phyloP scores from a whole-genome alignment of 2,113 vertebrate genomes.

The Bujurquina vittata region DNA sequence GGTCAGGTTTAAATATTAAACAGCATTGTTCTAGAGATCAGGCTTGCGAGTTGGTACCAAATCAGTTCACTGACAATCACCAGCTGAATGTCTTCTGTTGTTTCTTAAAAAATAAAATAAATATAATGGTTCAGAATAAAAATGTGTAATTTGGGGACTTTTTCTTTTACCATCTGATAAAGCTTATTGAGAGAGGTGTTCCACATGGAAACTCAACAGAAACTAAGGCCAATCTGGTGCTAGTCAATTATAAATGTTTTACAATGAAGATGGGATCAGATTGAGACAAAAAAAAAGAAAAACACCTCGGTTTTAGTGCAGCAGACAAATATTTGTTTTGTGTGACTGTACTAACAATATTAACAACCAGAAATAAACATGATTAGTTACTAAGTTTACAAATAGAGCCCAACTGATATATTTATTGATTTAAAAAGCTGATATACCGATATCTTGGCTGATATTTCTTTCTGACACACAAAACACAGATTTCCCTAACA shows the following conservation, averaged over 20 bases:
- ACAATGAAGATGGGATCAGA: not conserved
- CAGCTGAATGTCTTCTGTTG: not conserved
- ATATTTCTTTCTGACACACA: not conserved
- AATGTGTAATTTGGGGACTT: not conserved
- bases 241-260: not conserved
- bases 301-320: slow-evolving; percentile 45
- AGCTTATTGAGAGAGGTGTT: slow-evolving; percentile 14
- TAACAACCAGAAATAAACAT: slow-evolving; percentile 6
- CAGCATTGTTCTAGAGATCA: not conserved
- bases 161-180: slow-evolving; percentile 11
- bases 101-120: not conserved
- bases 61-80: not conserved
- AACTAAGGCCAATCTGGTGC: slow-evolving; percentile 12
- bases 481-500: fast-evolving
- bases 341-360: slow-evolving; percentile 3
- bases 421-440: not conserved
- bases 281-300: not conserved
- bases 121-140: not conserved
- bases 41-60: not conserved
- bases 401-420: not conserved
- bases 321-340: slow-evolving; percentile 17
- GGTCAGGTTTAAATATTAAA: slow-evolving; percentile 25
- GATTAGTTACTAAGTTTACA: not conserved
- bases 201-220: slow-evolving; percentile 17
- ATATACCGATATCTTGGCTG: too few relatives aligned